Evolutionary conservation across 2,888 invertebrate genomes (phyloP).

Genomic region (Patella depressa): DNA sequence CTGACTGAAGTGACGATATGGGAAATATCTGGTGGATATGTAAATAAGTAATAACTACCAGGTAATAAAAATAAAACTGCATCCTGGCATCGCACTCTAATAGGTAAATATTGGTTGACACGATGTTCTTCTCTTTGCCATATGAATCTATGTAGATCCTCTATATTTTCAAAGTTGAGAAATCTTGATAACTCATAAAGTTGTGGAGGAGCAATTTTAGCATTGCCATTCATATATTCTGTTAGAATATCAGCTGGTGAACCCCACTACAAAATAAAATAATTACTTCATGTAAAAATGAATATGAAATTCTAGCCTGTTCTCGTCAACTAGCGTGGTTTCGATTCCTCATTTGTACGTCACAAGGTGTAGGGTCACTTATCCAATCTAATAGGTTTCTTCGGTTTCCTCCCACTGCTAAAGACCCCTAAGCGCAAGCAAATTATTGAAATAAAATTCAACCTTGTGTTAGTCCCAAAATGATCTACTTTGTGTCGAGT

Average conservation of each 20-base stretch:
- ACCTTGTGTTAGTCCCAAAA: too few relatives aligned
- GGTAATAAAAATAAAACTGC: slow-evolving; percentile 39
- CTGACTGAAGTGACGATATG: too few relatives aligned
- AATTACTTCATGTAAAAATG: too few relatives aligned
- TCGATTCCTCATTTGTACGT: too few relatives aligned
- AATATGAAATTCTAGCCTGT: too few relatives aligned
- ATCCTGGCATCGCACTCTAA: slow-evolving; percentile 73
- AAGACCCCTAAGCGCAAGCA: too few relatives aligned
- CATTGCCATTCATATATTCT: slow-evolving; percentile 16
- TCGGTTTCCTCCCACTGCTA: too few relatives aligned
- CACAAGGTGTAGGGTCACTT: too few relatives aligned
- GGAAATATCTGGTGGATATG: slow-evolving; percentile 30
- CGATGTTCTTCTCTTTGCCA: slow-evolving; percentile 75
- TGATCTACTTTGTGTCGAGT: too few relatives aligned
- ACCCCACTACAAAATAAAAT: slow-evolving; percentile 29
- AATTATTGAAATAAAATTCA: too few relatives aligned
- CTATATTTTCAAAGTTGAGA: slow-evolving; percentile 75
- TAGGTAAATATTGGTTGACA: slow-evolving; percentile 75
- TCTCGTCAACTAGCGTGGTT: too few relatives aligned
- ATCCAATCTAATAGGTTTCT: too few relatives aligned
- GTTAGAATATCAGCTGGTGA: slow-evolving; percentile 25
- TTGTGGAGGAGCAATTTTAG: slow-evolving; percentile 82
- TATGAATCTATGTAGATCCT: slow-evolving; percentile 76
- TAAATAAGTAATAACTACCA: slow-evolving; percentile 60
- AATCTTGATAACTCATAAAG: slow-evolving; percentile 81